These are phyloP conservation scores for Anser brachyrhynchus DNA, from an alignment of 2,113 vertebrate species.

Conservation along the genomic window DNA sequence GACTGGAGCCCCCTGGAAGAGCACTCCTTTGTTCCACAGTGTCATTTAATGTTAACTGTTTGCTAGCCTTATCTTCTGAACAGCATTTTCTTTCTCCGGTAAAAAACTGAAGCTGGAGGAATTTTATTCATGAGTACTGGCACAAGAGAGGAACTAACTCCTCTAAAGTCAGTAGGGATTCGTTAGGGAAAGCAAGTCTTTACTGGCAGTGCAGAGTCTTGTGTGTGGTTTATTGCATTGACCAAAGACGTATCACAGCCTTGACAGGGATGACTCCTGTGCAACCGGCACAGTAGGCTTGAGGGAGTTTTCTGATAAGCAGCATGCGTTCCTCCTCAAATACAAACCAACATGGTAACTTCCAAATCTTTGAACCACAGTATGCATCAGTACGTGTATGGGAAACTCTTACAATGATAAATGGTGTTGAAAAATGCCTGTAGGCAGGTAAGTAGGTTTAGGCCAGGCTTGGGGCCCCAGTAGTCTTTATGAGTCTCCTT, in stretches of 20 bases:
- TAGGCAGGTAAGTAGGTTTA: background rate
- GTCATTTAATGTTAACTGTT: background rate
- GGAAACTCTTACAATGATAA: background rate
- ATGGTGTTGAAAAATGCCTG: background rate
- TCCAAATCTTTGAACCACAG: background rate
- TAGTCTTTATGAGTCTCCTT: background rate
- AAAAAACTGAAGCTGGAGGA: background rate
- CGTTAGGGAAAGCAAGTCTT: background rate
- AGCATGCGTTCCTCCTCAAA: background rate
- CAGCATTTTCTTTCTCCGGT: background rate
- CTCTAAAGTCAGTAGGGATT: background rate
- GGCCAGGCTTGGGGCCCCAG: background rate
- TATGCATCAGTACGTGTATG: accelerated
- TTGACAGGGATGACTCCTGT: background rate
- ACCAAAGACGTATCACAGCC: accelerated
- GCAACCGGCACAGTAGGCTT: background rate
- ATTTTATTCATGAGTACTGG: background rate
- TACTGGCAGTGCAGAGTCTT: background rate
- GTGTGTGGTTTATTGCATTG: background rate
- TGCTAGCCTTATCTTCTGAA: background rate
- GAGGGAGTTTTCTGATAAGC: background rate
- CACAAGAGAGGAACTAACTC: background rate
- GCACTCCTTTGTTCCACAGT: background rate
- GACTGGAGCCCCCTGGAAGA: background rate
- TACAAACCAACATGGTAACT: background rate